phyloP scores from a whole-genome alignment of 2,797 vertebrate genomes.

The Petrocephalus schoutedeni region DNA sequence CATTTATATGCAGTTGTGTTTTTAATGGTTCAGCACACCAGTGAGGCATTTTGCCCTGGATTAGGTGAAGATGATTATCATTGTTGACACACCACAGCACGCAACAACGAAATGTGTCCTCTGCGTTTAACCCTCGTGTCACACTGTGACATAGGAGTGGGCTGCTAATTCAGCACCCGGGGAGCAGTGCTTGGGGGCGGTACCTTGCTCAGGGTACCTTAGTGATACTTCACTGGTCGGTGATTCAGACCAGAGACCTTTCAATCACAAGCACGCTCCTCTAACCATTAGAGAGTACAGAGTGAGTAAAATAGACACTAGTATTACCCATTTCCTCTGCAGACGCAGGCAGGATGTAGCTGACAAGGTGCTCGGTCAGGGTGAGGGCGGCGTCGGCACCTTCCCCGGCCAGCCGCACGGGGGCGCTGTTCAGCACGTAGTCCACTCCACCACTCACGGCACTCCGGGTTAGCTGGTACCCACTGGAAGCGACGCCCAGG shows the following conservation, averaged over 20 bases:
- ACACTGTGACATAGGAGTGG: too few relatives aligned
- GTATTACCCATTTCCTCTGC: conserved; percentile 55
- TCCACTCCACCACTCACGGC: conserved; percentile 43
- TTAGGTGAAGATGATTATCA: too few relatives aligned
- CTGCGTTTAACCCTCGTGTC: too few relatives aligned
- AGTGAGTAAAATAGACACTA: background rate
- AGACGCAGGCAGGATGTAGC: conserved; percentile 54
- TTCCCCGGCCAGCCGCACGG: conserved; percentile 55
- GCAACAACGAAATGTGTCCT: too few relatives aligned
- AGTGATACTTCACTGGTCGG: too few relatives aligned
- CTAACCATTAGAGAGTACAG: background rate
- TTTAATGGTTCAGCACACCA: background rate
- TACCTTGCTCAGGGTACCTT: too few relatives aligned
- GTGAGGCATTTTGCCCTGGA: background rate
- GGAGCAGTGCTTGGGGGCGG: too few relatives aligned
- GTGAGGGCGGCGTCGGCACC: conserved; percentile 54
- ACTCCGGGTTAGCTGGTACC: conserved; percentile 53
- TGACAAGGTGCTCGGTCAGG: conserved; percentile 58
- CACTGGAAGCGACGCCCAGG: conserved; percentile 43
- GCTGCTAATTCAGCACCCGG: too few relatives aligned
- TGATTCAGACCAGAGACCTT: too few relatives aligned
- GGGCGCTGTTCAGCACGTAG: conserved; percentile 50
- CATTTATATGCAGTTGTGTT: background rate
- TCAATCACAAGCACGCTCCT: too few relatives aligned
- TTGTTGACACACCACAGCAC: too few relatives aligned